Base-by-base conservation (phyloP, 2,888 invertebrate genomes). In the Scaeva pyrastri region DNA sequence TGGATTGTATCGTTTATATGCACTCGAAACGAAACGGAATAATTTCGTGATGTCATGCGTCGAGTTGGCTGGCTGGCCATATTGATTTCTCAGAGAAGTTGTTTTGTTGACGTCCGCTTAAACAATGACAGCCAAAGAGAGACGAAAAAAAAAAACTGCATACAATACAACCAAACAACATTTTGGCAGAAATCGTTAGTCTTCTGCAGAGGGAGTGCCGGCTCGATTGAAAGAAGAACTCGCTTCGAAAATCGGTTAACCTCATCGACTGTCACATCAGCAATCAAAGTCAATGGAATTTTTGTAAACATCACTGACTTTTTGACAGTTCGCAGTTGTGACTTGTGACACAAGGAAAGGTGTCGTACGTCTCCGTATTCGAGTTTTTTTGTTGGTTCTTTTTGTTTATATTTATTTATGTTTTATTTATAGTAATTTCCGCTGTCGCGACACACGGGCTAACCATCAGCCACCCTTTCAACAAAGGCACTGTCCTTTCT, bases 1-100 rank as follows among this genome's bases (percentile, higher is more conserved):
- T 39, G 7, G 3, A 0, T 52, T 52, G 56, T 31, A 16, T 56
- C 56, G 76, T 74, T 31, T 31, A 58, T 73, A 66, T 86, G 73
- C 85, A 86, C 50, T 77, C 71, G 58, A 74, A 86, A 48, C 70
- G 70, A 39, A 64, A 64, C 45, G 39, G 60, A 86, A 70, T 74
- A 68, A 70, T 41, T 52, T 21, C 82, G 73, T 86, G 86, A 86
- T 81, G 86, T 86, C 86, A 86, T 86, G 82, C 82, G 86, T 82
- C 74, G 62, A 68, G 39, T n/a, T 45, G 31, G 19, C 36, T 48
- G 41, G 73, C 31, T 31, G 31, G 31, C 31, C 8, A 6, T 86
- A 86, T 86, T 82, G 86, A 86, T 86, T 86, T 86, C 77, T 77
- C 76, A 73, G 55, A 56, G 39, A 70, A 76, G 58, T 75, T 64